Percentiles rank a stretch among this genome's conserved stretches.
phyloP scores from a whole-genome alignment of 2,113 vertebrate species.

The Kryptolebias marmoratus region DNA sequence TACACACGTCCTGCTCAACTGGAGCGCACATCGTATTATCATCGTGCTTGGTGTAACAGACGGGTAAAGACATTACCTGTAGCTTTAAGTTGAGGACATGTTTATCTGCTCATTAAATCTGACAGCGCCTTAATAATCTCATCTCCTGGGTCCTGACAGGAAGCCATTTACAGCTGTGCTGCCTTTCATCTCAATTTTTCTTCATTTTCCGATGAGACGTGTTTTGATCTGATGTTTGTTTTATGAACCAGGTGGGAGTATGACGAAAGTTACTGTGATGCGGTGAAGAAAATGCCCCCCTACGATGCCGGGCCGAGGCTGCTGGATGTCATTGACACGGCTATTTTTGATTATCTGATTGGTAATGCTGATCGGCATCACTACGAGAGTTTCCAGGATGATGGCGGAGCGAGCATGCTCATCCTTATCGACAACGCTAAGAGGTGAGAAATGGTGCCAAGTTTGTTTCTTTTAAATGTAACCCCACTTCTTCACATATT shows the following conservation, averaged over 20 bases:
- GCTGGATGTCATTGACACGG: constrained; percentile 94
- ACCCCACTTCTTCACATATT: background rate
- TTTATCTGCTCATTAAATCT: background rate
- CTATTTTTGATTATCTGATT: constrained; percentile 95
- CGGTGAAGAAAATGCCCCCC: constrained; percentile 96
- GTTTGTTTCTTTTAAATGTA: background rate
- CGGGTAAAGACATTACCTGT: no score
- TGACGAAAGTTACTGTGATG: constrained; percentile 97
- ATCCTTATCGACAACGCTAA: constrained; percentile 98
- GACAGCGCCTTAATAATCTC: background rate
- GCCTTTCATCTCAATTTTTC: no score
- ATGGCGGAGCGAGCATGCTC: constrained; percentile 97
- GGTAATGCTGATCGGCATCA: constrained; percentile 98
- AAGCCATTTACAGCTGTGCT: no score
- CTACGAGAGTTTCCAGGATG: constrained; percentile 98
- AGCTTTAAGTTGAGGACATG: no score
- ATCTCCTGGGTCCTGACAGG: no score
- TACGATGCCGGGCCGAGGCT: constrained; percentile 95
- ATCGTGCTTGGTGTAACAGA: no score
- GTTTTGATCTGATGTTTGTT: background rate
- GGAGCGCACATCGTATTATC: no score
- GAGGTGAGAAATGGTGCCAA: constrained; percentile 78
- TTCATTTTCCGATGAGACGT: no score
- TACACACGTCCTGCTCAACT: no score
- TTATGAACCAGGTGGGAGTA: constrained; percentile 91